These are phyloP conservation scores for Plotosus lineatus DNA, from an alignment of 2,113 vertebrate genomes.

Conservation along the genomic window DNA sequence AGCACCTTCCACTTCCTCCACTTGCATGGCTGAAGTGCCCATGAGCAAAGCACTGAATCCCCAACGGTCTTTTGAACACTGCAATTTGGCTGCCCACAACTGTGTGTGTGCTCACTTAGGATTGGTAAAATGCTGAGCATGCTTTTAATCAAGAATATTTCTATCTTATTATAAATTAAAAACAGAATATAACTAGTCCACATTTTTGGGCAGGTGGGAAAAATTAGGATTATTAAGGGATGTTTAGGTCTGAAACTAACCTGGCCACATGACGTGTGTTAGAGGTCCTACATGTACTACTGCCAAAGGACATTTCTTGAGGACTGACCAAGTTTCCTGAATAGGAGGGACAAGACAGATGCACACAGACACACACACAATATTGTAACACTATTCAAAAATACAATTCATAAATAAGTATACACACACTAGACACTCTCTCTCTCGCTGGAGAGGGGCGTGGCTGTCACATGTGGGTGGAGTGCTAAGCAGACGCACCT, in stretches of 20 bases:
- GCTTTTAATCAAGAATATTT: neutral
- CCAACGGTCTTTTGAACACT: too few species aligned
- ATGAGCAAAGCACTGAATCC: too few species aligned
- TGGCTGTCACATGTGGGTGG: too few species aligned
- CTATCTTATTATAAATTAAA: neutral
- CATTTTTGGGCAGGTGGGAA: neutral
- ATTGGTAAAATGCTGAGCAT: too few species aligned
- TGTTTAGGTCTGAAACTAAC: slow-evolving; percentile 63
- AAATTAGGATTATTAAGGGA: neutral
- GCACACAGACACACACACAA: too few species aligned
- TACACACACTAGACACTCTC: too few species aligned
- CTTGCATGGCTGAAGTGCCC: too few species aligned
- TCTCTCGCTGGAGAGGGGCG: too few species aligned
- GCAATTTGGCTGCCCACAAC: too few species aligned
- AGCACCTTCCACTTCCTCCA: too few species aligned
- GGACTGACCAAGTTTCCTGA: slow-evolving; percentile 55
- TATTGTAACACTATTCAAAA: neutral
- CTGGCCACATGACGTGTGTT: slow-evolving; percentile 83
- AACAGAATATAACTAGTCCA: neutral
- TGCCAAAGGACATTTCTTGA: slow-evolving; percentile 47
- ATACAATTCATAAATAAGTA: neutral
- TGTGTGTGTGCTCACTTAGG: neutral
- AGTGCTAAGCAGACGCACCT: too few species aligned
- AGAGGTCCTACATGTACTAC: slow-evolving; percentile 56
- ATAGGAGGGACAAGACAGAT: slow-evolving; percentile 23